Percentiles rank a stretch among this genome's conserved stretches.
Conservation (phyloP, 2,797 vertebrate genomes). For the Parotocinclus haroldoi region DNA sequence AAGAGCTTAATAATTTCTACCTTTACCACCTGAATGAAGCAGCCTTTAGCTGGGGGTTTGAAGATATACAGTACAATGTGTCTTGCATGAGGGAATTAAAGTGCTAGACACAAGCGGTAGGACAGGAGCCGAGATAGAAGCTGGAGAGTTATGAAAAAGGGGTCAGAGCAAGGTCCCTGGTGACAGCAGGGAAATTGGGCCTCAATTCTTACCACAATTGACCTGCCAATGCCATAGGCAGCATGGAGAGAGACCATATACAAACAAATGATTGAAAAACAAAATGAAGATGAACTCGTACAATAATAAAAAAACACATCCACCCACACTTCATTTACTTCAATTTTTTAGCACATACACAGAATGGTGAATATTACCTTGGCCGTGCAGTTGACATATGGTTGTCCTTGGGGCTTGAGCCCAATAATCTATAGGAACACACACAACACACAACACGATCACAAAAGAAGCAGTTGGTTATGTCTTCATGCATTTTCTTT, state of each 20-base stretch:
- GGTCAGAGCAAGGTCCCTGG: conserved; percentile 40
- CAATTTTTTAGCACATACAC: neutral
- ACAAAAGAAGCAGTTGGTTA: neutral
- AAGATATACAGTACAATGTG: conserved; percentile 42
- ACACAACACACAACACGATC: conserved; percentile 35
- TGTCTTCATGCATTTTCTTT: too few relatives aligned
- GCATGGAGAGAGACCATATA: conserved; percentile 61
- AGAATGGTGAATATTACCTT: conserved; percentile 73
- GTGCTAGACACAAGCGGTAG: conserved; percentile 43
- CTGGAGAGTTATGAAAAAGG: conserved; percentile 42
- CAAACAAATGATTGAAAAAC: conserved; percentile 49
- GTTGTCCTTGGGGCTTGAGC: conserved; percentile 79
- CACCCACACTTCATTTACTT: neutral
- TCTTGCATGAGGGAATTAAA: conserved; percentile 41
- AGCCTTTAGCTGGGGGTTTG: conserved; percentile 33
- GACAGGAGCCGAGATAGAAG: conserved; percentile 43
- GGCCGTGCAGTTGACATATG: conserved; percentile 74
- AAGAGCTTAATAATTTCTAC: neutral
- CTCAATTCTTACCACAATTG: conserved; percentile 70
- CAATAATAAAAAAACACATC: conserved; percentile 7
- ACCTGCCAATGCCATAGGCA: conserved; percentile 69
- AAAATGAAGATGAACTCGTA: conserved; percentile 35
- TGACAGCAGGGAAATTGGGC: conserved; percentile 32
- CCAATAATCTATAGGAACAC: conserved; percentile 79
- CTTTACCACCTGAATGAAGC: neutral